Evolutionary conservation across 2,888 invertebrate species (phyloP).

Genomic region (Cataglyphis rosenhaueri): DNA sequence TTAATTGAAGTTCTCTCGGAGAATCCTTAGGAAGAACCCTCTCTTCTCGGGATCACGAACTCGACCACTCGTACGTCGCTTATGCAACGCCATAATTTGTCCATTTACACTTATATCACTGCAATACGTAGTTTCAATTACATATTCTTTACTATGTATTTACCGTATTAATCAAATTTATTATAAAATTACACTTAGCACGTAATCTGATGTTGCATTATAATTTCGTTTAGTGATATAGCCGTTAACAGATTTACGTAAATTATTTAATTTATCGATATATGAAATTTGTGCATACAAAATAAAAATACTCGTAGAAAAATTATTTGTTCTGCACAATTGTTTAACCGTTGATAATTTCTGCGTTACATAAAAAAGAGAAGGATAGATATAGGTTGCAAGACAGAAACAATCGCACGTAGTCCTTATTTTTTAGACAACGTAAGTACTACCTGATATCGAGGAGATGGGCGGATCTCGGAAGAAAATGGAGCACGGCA

Average conservation of each 20-base stretch:
- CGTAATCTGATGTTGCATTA: background rate
- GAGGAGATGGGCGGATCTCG: constrained; percentile 52
- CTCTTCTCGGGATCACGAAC: constrained; percentile 68
- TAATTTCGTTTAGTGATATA: background rate
- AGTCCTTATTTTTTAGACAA: constrained; percentile 37
- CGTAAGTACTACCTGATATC: constrained; percentile 72
- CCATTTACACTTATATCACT: constrained; percentile 61
- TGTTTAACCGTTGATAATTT: background rate
- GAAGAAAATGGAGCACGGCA: constrained; percentile 60
- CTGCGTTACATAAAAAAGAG: background rate
- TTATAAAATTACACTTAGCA: background rate
- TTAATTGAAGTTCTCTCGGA: constrained; percentile 81
- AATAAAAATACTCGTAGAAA: background rate
- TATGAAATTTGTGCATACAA: background rate
- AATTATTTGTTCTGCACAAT: background rate
- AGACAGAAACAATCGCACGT: constrained; percentile 51
- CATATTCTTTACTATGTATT: background rate
- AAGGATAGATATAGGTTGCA: background rate
- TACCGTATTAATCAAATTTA: background rate
- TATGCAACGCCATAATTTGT: constrained; percentile 78
- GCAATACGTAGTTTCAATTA: constrained; percentile 53
- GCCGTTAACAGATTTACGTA: background rate
- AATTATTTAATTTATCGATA: background rate
- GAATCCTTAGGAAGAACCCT: constrained; percentile 80
- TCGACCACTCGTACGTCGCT: constrained; percentile 69